Base-by-base conservation (phyloP, 2,797 vertebrate genomes). In the Chaetophractus vellerosus region DNA sequence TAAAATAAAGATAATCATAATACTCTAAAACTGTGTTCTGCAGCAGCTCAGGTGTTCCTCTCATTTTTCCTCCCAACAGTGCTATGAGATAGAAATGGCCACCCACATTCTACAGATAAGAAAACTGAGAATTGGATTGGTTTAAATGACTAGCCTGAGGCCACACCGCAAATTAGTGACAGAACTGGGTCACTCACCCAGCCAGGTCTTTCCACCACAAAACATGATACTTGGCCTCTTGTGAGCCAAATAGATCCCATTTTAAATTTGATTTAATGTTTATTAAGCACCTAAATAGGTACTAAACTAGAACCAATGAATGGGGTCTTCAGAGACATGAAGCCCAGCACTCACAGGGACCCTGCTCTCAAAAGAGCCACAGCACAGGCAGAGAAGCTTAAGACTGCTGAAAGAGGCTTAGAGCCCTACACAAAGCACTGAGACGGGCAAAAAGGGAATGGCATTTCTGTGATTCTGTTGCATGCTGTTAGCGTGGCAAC, bases 111-210 rank as follows among this genome's bases (percentile, higher is more conserved):
- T 33, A 10, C 14, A 33, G 61, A 41, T 41, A 80, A 78, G 72
- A 75, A 84, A 63, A 41, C n/a, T 66, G 14, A 9, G 1, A n/a
- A 14, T 4, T 0, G 1, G 9, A 31, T 28, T 21, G 28, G 11
- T 50, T 48, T 68, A 55, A 86, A 21, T 50, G 76, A 78, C 36
- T 86, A 50, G 75, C 75, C 81, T 28, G 64, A 86, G 45, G 92
- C 83, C 38, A 33, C 28, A 18, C 26, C 59, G 63, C 69, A 86
- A 2, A 26, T 64, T 50, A 5, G 41, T 63, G 76, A 71, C 84
- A 89, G 69, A 89, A 92, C 88, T 66, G 23, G 79, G 63, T 91
- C 81, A 48, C 64, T 95, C n/a, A 18, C 33, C 55, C n/a, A 41
- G 1, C 55, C n/a, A 41, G 1, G 3, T 55, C 66, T 91, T 85